phyloP scores from a whole-genome alignment of 2,797 vertebrate genomes.

The Thunnus albacares region DNA sequence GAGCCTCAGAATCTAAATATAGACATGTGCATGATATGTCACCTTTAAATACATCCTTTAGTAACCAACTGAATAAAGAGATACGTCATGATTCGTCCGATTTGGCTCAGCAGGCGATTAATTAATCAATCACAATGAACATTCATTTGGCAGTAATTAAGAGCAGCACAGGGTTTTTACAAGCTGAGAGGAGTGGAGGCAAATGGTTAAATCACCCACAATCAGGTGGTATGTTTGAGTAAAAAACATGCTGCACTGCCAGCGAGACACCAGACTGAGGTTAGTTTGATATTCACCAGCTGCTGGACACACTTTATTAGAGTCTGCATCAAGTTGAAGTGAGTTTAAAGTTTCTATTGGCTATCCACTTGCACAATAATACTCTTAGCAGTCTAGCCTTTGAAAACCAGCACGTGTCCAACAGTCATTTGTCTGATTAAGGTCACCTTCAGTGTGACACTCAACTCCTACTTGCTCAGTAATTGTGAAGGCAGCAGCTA shows the following conservation, averaged over 20 bases:
- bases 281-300: neutral
- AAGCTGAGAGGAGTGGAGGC: no score
- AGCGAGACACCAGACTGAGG: neutral
- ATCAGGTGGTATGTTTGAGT: no score
- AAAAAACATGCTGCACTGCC: neutral
- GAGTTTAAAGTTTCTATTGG: neutral
- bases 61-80: neutral
- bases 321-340: neutral
- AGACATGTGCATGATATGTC: no score
- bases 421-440: conserved; percentile 22
- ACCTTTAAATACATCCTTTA: neutral
- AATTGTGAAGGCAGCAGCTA: conserved; percentile 29
- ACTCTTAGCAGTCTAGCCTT: neutral
- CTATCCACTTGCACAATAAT: no score
- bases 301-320: neutral
- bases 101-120: neutral
- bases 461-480: conserved; percentile 20
- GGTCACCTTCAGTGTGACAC: conserved; percentile 49
- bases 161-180: no score
- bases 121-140: neutral
- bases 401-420: conserved; percentile 11
- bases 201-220: no score
- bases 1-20: no score
- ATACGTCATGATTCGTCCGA: neutral
- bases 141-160: neutral